Base-by-base conservation (phyloP, 2,113 vertebrate genomes). In the Plestiodon gilberti region DNA sequence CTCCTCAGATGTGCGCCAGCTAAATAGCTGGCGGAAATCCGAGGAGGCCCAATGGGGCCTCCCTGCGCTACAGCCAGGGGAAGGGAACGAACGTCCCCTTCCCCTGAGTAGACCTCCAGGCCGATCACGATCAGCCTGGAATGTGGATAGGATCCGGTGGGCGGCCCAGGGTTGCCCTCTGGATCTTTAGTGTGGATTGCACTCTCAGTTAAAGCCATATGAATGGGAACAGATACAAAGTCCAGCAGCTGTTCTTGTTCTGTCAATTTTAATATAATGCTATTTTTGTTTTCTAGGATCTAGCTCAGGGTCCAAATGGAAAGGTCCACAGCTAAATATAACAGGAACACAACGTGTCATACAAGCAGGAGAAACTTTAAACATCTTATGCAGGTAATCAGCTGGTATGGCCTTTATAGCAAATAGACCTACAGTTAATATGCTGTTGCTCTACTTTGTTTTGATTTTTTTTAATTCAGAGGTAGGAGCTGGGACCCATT, bases 341-440 rank as follows among this genome's bases (percentile, higher is more conserved):
- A 96, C 95, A 91, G 95, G 94, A 88, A 83, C 61, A 69, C 97
- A 98, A 91, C 92, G 98, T 1, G 65, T 99, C 93, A 91, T 98
- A 87, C 95, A 98, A 93, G 94, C 94, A 82, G 98, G 98, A 92
- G 96, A 98, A 94, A 97, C 96, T 13, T 97, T 99, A 83, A 93
- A 93, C 87, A 96, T 99, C 91, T 95, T 95, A 85, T 99, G 99
- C 98, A 99, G 98, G 99, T 99, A 96, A 97, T 96, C 35, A 77
- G 2, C 15, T 43, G 69, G 84, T 28, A 40, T 85, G 82, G 30
- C 10, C 77, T 87, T 90, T 75, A 75, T 15, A 82, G n/a, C 79
- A 85, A 79, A 87, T 89, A 93, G 71, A 7, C 88, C 71, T 69
- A 38, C 70, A 84, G 52, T 81, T 95, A 64, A 82, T 83, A 73